Base-by-base conservation (phyloP, 2,797 vertebrate species). In the Karalla daura region DNA sequence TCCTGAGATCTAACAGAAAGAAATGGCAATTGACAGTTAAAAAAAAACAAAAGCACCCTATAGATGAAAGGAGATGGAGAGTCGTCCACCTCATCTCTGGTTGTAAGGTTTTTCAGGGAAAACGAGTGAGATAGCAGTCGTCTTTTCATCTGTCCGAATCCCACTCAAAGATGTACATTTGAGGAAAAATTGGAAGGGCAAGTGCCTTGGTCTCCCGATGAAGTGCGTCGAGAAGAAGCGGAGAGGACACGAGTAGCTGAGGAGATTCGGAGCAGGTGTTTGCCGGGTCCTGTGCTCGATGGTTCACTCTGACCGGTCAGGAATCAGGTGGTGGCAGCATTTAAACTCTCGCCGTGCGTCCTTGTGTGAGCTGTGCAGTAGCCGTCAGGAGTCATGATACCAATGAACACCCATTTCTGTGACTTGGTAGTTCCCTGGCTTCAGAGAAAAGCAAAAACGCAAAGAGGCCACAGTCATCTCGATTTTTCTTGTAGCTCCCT, bases 241-340 rank as follows among this genome's bases (percentile, higher is more conserved):
- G 33, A 44, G 39, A 71, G 51, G 61, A 78, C 20, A n/a, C 15
- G 33, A 60, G 49, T 55, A 37, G 60, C 33, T 59, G 51, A 55
- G 61, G 51, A 35, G 30, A 67, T 59, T 69, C 37, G 51, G 8
- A 60, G 59, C 56, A 80, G 71, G 47, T 71, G 56, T 64, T 58
- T 61, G 65, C 46, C 41, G 66, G 61, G 64, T 78, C 83, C 90
- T 92, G 89, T 89, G 89, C 90, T 93, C 92, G 88, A 89, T 83
- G 76, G 76, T 51, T 83, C 93, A 93, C 93, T 93, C 94, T 94
- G 95, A 95, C 92, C 93, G 94, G 95, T 88, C 83, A 81, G 84
- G 75, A 87, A 81, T 76, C 74, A 65, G 70, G 50, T 37, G 58
- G 52, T 69, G 53, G 65, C 70, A 84, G 78, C 84, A 80, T 76